These are phyloP conservation scores for Malurus cyaneus DNA, from an alignment of 2,113 vertebrate species.

Conservation along the genomic window DNA sequence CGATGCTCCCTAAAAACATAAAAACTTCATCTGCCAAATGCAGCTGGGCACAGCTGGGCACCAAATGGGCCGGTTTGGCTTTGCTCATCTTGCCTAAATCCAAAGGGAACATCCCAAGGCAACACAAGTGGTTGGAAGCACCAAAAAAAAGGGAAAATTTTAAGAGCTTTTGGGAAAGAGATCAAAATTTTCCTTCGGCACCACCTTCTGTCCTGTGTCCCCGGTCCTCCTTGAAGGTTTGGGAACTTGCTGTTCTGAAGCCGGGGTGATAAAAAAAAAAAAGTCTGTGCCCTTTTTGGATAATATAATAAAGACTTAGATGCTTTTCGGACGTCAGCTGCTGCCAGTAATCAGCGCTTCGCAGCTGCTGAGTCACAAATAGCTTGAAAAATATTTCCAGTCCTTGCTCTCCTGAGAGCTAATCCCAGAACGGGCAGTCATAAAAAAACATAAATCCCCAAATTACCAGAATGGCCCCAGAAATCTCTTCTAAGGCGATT, in stretches of 20 bases:
- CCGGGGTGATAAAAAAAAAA: background rate
- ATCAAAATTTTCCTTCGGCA: background rate
- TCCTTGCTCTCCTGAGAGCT: slow-evolving; percentile 30
- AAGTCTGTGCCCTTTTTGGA: slow-evolving; percentile 5
- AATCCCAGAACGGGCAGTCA: background rate
- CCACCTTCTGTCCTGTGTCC: background rate
- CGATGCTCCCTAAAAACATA: background rate
- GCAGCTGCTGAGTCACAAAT: slow-evolving; percentile 61
- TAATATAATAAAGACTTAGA: slow-evolving; percentile 50
- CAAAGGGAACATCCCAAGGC: background rate
- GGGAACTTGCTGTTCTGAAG: slow-evolving; percentile 1
- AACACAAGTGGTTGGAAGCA: background rate
- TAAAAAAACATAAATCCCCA: background rate
- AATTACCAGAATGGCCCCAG: slow-evolving; percentile 21
- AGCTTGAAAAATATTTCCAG: slow-evolving; percentile 43
- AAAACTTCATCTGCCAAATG: background rate
- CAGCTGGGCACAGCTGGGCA: background rate
- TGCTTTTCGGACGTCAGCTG: slow-evolving; percentile 32
- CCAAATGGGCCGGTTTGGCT: background rate
- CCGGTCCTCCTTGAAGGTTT: background rate
- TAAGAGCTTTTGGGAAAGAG: background rate
- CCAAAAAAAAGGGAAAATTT: background rate
- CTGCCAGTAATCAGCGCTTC: slow-evolving; percentile 38
- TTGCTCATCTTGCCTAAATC: background rate
- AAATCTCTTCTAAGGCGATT: slow-evolving; percentile 1